Conservation (phyloP, 1,140 invertebrate genomes). For the Liolophura sinensis region DNA sequence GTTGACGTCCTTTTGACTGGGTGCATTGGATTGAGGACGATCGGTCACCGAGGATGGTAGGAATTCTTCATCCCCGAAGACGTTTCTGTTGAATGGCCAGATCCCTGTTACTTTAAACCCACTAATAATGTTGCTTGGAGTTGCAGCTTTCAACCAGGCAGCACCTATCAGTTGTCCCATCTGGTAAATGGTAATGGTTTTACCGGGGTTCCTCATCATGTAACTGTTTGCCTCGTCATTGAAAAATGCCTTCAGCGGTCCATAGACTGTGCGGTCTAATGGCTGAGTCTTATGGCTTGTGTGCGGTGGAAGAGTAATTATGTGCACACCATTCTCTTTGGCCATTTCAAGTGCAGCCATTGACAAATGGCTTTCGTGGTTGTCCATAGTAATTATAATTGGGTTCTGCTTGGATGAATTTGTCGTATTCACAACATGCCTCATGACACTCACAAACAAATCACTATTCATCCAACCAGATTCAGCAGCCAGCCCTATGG, state of each 20-base stretch:
- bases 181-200: slow-evolving; percentile 8
- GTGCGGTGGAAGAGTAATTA: slow-evolving; percentile 54
- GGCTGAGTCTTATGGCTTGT: too few species aligned
- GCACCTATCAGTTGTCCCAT: not conserved
- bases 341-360: slow-evolving; percentile 37
- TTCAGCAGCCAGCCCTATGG: slow-evolving; percentile 49
- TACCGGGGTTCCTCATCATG: too few species aligned
- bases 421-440: slow-evolving; percentile 58
- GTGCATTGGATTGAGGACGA: not conserved
- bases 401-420: too few species aligned
- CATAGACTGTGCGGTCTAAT: slow-evolving; percentile 6
- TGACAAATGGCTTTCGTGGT: slow-evolving; percentile 46
- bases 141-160: slow-evolving; percentile 3
- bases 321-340: slow-evolving; percentile 46
- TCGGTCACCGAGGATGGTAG: not conserved
- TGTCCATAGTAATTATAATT: too few species aligned
- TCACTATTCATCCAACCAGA: slow-evolving; percentile 61
- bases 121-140: slow-evolving; percentile 5
- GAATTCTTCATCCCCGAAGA: slow-evolving; percentile 7
- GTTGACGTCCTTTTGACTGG: too few species aligned
- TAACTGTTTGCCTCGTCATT: too few species aligned
- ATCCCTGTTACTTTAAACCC: slow-evolving; percentile 16
- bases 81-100: slow-evolving; percentile 6
- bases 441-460: slow-evolving; percentile 59
- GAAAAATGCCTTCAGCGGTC: slow-evolving; percentile 12